Evolutionary conservation across 2,113 vertebrate genomes (phyloP).

Genomic region (Prionailurus viverrinus): DNA sequence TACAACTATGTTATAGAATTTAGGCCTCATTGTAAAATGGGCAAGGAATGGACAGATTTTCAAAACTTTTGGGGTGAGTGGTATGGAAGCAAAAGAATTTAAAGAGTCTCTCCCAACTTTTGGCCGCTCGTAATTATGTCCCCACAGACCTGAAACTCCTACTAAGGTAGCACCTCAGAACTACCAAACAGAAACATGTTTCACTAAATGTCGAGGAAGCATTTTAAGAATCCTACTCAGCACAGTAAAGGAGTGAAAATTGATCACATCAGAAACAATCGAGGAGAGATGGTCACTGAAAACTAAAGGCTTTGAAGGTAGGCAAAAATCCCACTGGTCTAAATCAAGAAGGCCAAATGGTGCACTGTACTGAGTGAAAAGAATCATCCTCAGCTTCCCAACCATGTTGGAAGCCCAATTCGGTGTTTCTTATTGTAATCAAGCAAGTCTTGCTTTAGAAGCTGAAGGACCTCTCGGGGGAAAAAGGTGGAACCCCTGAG

Average conservation of each 20-base stretch:
- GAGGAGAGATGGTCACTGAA: neutral
- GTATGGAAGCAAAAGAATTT: neutral
- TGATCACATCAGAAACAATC: neutral
- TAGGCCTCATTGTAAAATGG: slow-evolving; percentile 4
- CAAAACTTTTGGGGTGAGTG: neutral
- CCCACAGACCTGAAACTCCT: neutral
- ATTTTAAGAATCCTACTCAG: neutral
- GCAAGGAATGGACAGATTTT: neutral
- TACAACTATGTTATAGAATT: neutral
- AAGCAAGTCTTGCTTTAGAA: neutral
- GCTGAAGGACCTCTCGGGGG: neutral
- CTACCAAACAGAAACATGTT: neutral
- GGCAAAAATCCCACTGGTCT: neutral
- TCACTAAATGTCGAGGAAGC: slow-evolving; percentile 30
- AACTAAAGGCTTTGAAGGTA: neutral
- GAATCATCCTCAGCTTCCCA: neutral
- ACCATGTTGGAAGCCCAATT: neutral
- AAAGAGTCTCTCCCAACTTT: neutral
- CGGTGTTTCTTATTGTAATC: neutral
- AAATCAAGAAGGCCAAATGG: neutral
- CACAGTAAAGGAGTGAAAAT: neutral
- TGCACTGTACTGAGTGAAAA: neutral
- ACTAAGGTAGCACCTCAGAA: neutral
- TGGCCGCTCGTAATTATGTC: neutral
- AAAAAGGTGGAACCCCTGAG: neutral